A percentile compares a stretch with the other conserved stretches of the same genome.
phyloP scores from a whole-genome alignment of 1,140 invertebrate genomes.

The Ceratosolen solmsi region DNA sequence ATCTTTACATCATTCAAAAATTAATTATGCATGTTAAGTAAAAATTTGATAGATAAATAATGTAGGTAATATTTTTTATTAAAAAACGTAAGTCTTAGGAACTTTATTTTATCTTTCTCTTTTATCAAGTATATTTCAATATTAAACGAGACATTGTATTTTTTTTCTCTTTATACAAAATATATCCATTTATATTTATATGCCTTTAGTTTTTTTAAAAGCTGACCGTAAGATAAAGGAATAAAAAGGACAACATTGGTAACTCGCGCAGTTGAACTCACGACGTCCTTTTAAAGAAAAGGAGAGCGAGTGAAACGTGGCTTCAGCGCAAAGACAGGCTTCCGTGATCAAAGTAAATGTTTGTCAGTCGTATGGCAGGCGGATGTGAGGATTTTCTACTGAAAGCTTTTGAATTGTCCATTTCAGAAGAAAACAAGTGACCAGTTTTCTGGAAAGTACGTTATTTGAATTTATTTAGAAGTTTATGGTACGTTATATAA shows the following conservation, averaged over 20 bases:
- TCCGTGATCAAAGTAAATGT: conserved; percentile 48
- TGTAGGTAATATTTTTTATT: too few species aligned
- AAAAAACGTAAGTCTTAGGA: too few species aligned
- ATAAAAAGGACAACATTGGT: neutral
- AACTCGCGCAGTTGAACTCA: neutral
- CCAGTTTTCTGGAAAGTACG: neutral
- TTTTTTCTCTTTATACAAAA: neutral
- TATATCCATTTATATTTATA: neutral
- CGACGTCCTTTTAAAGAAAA: conserved; percentile 42
- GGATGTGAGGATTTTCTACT: conserved; percentile 54
- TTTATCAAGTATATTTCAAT: neutral
- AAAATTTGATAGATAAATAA: too few species aligned
- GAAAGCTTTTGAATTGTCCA: conserved; percentile 52
- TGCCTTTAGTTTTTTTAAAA: neutral
- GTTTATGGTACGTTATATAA: too few species aligned
- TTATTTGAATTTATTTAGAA: too few species aligned
- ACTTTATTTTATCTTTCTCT: neutral
- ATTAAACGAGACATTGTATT: neutral
- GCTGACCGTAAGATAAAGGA: conserved; percentile 4
- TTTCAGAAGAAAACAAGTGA: conserved; percentile 22
- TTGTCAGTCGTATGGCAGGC: conserved; percentile 12
- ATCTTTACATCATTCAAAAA: too few species aligned
- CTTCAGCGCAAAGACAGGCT: neutral
- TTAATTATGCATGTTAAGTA: too few species aligned
- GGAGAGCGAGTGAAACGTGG: neutral